Percentiles rank a stretch among this genome's conserved stretches.
phyloP scores from a whole-genome alignment of 2,797 vertebrate genomes.

The Podarcis siculus region DNA sequence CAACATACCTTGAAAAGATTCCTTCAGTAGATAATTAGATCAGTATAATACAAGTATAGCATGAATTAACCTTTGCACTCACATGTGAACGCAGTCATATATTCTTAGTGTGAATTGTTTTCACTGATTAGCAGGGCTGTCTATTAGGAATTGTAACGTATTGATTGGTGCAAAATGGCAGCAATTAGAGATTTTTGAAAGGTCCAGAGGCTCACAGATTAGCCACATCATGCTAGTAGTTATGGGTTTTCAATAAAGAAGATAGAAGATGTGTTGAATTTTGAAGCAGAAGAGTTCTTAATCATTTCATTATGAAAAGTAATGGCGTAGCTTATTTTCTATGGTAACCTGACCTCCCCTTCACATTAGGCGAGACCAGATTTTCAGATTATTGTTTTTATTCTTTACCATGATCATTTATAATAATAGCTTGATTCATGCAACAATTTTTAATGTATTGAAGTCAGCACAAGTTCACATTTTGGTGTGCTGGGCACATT shows the following conservation, averaged over 20 bases:
- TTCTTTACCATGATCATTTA: background rate
- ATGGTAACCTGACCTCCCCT: background rate
- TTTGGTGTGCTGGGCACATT: background rate
- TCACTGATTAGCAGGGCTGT: conserved; percentile 54
- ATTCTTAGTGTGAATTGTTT: conserved; percentile 59
- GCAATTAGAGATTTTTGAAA: conserved; percentile 59
- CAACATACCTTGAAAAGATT: conserved; percentile 63
- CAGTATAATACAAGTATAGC: conserved; percentile 56
- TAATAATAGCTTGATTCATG: background rate
- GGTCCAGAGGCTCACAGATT: conserved; percentile 48
- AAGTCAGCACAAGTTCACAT: background rate
- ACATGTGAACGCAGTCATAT: conserved; percentile 48
- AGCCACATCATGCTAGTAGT: conserved; percentile 34
- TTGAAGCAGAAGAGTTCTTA: background rate
- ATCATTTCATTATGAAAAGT: conserved; percentile 40
- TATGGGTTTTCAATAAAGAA: conserved; percentile 47
- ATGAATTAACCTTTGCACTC: conserved; percentile 72
- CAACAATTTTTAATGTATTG: background rate
- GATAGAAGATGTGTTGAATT: background rate
- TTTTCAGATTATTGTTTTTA: background rate
- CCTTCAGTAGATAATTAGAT: conserved; percentile 69
- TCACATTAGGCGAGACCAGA: background rate
- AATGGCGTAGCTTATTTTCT: conserved; percentile 22
- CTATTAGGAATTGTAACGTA: conserved; percentile 58
- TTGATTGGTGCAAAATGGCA: conserved; percentile 62